Percentiles rank a stretch among this genome's conserved stretches.
Conservation (phyloP, 2,113 vertebrate species). For the Cairina moschata region DNA sequence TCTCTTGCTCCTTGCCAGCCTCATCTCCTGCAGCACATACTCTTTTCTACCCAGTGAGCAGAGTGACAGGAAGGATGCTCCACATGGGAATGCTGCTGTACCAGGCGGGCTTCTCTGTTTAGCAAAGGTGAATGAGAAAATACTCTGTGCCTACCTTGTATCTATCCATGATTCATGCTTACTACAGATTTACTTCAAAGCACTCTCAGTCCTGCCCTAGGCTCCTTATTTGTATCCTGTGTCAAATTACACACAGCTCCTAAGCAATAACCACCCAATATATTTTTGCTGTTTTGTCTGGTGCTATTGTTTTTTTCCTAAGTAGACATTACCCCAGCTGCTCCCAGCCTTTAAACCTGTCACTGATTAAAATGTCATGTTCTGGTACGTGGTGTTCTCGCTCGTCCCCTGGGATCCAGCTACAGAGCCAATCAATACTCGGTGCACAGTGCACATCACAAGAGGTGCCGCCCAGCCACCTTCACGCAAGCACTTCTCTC, state of each 20-base stretch:
- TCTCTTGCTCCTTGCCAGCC: neutral
- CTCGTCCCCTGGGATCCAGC: constrained; percentile 31
- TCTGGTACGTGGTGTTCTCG: neutral
- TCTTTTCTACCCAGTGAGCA: neutral
- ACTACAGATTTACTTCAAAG: neutral
- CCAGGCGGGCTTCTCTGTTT: neutral
- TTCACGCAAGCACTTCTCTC: constrained; percentile 13
- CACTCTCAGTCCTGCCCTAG: neutral
- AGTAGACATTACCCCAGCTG: neutral
- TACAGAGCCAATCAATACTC: constrained; percentile 54
- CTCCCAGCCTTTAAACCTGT: neutral
- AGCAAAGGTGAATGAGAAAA: neutral
- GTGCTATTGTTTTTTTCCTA: neutral
- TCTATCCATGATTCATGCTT: neutral
- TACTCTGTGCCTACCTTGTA: neutral
- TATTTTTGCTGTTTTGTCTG: too few relatives aligned
- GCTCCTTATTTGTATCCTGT: neutral
- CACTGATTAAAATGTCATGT: constrained; percentile 19
- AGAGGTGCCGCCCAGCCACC: constrained; percentile 57
- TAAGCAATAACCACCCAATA: neutral
- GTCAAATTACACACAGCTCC: neutral
- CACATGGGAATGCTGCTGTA: neutral
- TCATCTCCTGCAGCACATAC: neutral
- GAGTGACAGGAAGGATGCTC: neutral
- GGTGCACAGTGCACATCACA: neutral